Base-by-base conservation (phyloP, 2,888 invertebrate species). In the Synergus itoensis region DNA sequence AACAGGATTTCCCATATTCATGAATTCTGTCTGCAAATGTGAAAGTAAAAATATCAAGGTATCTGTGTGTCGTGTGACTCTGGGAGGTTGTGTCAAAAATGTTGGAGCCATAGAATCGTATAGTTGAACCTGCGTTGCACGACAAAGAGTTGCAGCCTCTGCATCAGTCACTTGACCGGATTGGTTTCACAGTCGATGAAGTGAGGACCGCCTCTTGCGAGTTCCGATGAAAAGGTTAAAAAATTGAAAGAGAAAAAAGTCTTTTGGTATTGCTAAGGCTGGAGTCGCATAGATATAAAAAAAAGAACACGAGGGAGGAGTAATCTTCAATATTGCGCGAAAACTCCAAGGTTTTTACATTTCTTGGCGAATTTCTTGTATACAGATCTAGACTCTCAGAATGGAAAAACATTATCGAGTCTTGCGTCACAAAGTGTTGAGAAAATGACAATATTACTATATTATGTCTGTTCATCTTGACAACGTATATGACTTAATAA, bases 201-300 rank as follows among this genome's bases (percentile, higher is more conserved):
- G 69, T 69, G 69, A 21, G 16, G 48, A 69, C 69, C 48, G 69
- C 48, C 48, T 45, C 28, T 43, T 69, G 69, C 45, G 69, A 48
- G 45, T 69, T 69, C 16, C 69, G 28, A 69, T 69, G 69, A 69
- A 69, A 69, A 69, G 28, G 69, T 69, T 69, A 69, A 69, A 48
- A 48, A 69, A 69, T 21, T 45, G 67, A 45, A 45, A 43, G 28
- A 36, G 45, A 69, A 48, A 69, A 28, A 48, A 12, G 21, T 69
- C 36, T 69, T 69, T 43, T 21, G 67, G 45, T 69, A 45, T 18
- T 45, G 45, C 67, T 43, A 43, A 18, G 21, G 43, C 21, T n/a
- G 21, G 36, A 63, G 16, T 63, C 21, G 21, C 21, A 21, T 67
- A 14, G 45, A 67, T 14, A 14, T 45, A 28, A 8, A 18, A 67